Evolutionary conservation across 2,888 invertebrate genomes (phyloP), one percentile per base, ranked within the genome.

Genomic region (Lysandra coridon): DNA sequence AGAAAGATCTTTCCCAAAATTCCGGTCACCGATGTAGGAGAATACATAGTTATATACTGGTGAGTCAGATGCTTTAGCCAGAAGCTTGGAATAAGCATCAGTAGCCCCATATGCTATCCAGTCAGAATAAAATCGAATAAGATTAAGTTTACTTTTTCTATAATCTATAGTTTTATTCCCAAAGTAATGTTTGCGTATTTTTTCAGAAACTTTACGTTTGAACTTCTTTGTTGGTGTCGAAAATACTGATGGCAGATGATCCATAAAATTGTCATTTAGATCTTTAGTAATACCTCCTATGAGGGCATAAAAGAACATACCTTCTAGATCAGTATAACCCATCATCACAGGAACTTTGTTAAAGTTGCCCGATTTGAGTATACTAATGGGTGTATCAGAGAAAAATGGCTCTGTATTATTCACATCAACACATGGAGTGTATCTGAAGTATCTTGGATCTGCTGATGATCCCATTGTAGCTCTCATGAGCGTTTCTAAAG

Each of bases 21-120:
- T 92, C 30, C 94, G 87, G 23, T 82, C 85, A 2, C 94, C 94
- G 80, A 89, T 87, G 80, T 92, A 93, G 0, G 89, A 84, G 81
- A 94, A 93, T 79, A 91, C 83, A 81, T 94, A 94, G 80, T 88
- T 90, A 79, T 88, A 94, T 10, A 94, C 86, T 0, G 91, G 90
- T 79, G 86, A 81, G 75, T 87, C 86, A 0, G 92, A 91, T 78
- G 87, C 82, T 64, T 85, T 81, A 0, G 86, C 83, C 82, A 93
- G 84, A 30, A 93, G 82, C 37, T 86, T 86, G 0, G 91, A 86
- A 79, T 90, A 93, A 0, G 89, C 88, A 69, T 89, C 87, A 1
- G 85, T 84, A 0, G 90, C 86, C 12, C 88, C 86, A 82, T 91
- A 88, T 2, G 87, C 87, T 69, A 92, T 82, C 91, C 92, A 93